A percentile compares a stretch with the other conserved stretches of the same genome.
Evolutionary conservation across 2,113 vertebrate genomes (phyloP).

Genomic region (Engraulis encrasicolus): DNA sequence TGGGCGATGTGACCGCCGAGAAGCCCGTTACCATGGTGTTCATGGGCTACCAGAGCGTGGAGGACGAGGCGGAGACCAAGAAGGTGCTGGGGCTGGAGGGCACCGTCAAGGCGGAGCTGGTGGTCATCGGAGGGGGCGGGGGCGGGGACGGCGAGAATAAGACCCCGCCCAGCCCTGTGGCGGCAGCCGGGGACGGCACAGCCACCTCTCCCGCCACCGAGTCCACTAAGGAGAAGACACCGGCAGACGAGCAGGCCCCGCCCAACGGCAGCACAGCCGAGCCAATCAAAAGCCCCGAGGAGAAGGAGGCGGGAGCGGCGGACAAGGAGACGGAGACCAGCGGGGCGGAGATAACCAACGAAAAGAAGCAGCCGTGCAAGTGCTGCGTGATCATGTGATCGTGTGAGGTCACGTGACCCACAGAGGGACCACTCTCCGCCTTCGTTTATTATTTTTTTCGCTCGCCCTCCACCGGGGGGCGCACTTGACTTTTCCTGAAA

Average conservation of each 20-base stretch:
- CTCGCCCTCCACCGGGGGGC: background rate
- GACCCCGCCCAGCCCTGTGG: background rate
- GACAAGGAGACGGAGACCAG: constrained; percentile 57
- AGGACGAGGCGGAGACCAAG: constrained; percentile 89
- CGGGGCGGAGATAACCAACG: constrained; percentile 74
- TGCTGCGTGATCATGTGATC: constrained; percentile 94
- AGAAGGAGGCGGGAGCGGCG: constrained; percentile 51
- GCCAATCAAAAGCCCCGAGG: constrained; percentile 61
- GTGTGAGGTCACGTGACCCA: background rate
- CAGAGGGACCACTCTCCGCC: constrained; percentile 5
- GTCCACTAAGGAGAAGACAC: constrained; percentile 39
- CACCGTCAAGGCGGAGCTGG: constrained; percentile 89
- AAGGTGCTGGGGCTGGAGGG: constrained; percentile 88
- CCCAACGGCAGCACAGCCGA: constrained; percentile 76
- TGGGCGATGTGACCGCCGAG: constrained; percentile 74
- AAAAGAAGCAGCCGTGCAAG: constrained; percentile 89
- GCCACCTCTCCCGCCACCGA: background rate
- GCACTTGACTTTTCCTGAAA: constrained; percentile 38
- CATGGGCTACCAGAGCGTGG: constrained; percentile 95
- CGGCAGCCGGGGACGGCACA: too few relatives aligned
- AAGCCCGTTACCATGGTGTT: constrained; percentile 96
- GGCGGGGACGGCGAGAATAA: constrained; percentile 78
- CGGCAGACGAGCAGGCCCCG: constrained; percentile 53
- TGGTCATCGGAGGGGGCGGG: too few relatives aligned
- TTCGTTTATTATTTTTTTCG: too few relatives aligned